Base-by-base conservation (phyloP, 2,888 invertebrate genomes). In the Archaeoteleia sp. region DNA sequence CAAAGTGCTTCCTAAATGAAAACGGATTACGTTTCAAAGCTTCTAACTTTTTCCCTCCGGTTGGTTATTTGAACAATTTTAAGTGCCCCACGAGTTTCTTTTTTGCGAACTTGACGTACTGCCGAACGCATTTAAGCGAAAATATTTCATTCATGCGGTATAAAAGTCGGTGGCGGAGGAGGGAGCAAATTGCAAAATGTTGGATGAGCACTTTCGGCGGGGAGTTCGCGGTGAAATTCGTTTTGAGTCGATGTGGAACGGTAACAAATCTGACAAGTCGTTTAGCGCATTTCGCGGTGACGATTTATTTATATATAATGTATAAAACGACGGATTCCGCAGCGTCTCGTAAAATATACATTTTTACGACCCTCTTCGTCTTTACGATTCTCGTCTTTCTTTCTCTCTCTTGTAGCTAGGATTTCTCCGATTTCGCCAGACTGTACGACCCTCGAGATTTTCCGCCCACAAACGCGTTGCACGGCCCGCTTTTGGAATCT, bases 261-360 rank as follows among this genome's bases (percentile, higher is more conserved):
- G 8, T 9, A 45, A 32, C 8, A 46, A 32, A 20, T 46, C 32
- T 46, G 34, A 13, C n/a, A 48, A 25, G 20, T 20, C 25, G 9
- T 34, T 51, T 39, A 39, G n/a, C n/a, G n/a, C n/a, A n/a, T n/a
- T n/a, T n/a, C n/a, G n/a, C n/a, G n/a, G n/a, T n/a, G n/a, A n/a
- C n/a, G n/a, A n/a, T n/a, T n/a, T n/a, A n/a, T 51, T 39, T 39
- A 30, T 12, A 30, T 40, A 40, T 53, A 53, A 53, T 53, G 29
- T 30, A 53, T n/a, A n/a, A n/a, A n/a, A n/a, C n/a, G n/a, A n/a
- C n/a, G n/a, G n/a, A n/a, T n/a, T n/a, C n/a, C n/a, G n/a, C n/a
- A n/a, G n/a, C 37, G 29, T 20, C 20, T 2, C 32, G 40, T 40
- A 32, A 40, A 53, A 40, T 30, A 20, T 29, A 20, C 30, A 53